A percentile compares a stretch with the other conserved stretches of the same genome.
Conservation (phyloP, 1,140 invertebrate genomes). For the Lanistes nyassanus region DNA sequence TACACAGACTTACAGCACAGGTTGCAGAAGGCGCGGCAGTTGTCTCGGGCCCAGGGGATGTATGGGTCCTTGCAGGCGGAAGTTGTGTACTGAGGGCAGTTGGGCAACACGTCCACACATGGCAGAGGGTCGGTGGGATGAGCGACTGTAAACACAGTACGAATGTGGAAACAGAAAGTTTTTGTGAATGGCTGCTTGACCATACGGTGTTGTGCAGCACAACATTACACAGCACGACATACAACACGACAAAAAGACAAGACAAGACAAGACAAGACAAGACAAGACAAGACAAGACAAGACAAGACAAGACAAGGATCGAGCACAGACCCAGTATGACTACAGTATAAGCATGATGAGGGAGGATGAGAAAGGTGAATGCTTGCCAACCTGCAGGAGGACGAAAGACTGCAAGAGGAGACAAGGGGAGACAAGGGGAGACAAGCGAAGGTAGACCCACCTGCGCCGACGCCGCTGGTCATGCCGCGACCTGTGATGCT, state of each 20-base stretch:
- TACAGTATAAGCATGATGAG: no score
- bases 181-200: no score
- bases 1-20: slow-evolving; percentile 48
- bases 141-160: neutral
- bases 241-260: neutral
- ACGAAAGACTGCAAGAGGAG: no score
- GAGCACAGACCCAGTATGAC: no score
- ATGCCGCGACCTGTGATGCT: slow-evolving; percentile 42
- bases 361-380: neutral
- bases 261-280: no score
- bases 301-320: no score
- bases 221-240: neutral
- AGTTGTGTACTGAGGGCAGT: slow-evolving; percentile 10
- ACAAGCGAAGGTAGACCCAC: slow-evolving; percentile 26
- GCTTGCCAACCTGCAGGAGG: no score
- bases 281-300: no score
- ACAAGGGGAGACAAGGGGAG: no score
- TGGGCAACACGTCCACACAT: slow-evolving; percentile 14
- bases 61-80: slow-evolving; percentile 25
- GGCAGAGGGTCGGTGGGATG: slow-evolving; percentile 2
- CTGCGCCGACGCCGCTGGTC: slow-evolving; percentile 43
- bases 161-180: neutral
- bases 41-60: slow-evolving; percentile 40
- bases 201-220: no score
- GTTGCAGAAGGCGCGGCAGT: slow-evolving; percentile 49